Evolutionary conservation across 2,797 vertebrate genomes (phyloP).

Genomic region (Chiroxiphia lanceolata): DNA sequence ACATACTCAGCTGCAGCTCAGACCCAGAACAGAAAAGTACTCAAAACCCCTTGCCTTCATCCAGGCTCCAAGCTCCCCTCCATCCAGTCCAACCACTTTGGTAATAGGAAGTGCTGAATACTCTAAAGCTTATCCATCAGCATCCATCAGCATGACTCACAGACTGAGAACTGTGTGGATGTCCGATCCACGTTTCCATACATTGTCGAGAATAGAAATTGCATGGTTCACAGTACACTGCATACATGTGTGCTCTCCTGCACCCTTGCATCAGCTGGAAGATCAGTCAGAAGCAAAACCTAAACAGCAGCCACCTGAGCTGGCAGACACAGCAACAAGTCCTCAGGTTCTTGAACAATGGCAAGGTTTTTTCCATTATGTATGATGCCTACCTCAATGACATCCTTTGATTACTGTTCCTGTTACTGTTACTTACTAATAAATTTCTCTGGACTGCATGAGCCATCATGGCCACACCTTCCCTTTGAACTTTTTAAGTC

Average conservation of each 20-base stretch:
- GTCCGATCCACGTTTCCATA: not conserved
- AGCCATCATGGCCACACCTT: not conserved
- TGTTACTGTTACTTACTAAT: not conserved
- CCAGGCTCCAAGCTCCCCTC: not conserved
- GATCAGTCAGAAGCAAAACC: not conserved
- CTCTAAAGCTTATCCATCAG: not conserved
- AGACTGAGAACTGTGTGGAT: not conserved
- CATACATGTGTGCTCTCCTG: rapidly evolving
- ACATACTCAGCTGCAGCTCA: not conserved
- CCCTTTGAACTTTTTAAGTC: not conserved
- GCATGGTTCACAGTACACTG: rapidly evolving
- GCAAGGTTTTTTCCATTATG: not conserved
- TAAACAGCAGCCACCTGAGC: not conserved
- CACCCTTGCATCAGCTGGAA: not conserved
- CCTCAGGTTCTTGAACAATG: not conserved
- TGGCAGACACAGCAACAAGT: not conserved
- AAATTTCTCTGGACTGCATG: not conserved
- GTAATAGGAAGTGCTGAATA: rapidly evolving
- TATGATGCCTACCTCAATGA: too few relatives aligned
- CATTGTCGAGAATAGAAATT: rapidly evolving
- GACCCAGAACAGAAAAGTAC: not conserved
- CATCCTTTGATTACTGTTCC: not conserved
- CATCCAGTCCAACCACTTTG: not conserved
- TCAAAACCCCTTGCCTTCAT: not conserved
- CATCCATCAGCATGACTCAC: rapidly evolving